Evolutionary conservation across 2,797 vertebrate genomes (phyloP), one percentile per base, ranked within the genome.

Genomic region (Myiotriccus ornatus): DNA sequence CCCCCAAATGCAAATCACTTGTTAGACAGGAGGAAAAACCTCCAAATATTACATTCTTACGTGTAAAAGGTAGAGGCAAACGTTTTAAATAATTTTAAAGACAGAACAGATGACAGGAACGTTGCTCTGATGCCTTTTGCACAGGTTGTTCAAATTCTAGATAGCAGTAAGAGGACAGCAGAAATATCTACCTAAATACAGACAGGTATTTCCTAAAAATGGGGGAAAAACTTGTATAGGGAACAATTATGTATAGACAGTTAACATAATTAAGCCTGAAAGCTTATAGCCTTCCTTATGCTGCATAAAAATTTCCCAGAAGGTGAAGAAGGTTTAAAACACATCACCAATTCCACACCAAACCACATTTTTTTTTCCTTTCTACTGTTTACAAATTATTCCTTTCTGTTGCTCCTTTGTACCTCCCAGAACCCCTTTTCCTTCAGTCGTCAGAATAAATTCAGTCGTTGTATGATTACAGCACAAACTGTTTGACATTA

Each of bases 71-170:
- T 9, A 52, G 12, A 52, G 11, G 62, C 19, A 88, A 77, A 17
- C 13, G 37, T 64, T 75, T 89, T 14, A 76, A 83, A 30, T 37
- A 2, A 75, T 75, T 94, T 90, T 73, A 47, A 90, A 82, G n/a
- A 47, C 53, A 53, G 32, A 82, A 62, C 2, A 88, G 55, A 70
- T 32, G 13, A 39, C 9, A 70, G 53, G 22, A 96, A 73, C 8
- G 23, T 10, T 93, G 89, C 74, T 73, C 88, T 93, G 90, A 81
- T 89, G 95, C 46, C 68, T 94, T 95, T 89, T 64, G 73, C 28
- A 50, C 41, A 57, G 50, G 35, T 49, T 78, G 49, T 63, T 94
- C 84, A 80, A 93, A 86, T 27, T 65, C n/a, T 34, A 91, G 49
- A 86, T 17, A 85, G 30, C 62, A 89, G 75, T 69, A 95, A 95